These are phyloP conservation scores for Pedicia rivosa DNA, from an alignment of 2,888 invertebrate species.

Conservation along the genomic window DNA sequence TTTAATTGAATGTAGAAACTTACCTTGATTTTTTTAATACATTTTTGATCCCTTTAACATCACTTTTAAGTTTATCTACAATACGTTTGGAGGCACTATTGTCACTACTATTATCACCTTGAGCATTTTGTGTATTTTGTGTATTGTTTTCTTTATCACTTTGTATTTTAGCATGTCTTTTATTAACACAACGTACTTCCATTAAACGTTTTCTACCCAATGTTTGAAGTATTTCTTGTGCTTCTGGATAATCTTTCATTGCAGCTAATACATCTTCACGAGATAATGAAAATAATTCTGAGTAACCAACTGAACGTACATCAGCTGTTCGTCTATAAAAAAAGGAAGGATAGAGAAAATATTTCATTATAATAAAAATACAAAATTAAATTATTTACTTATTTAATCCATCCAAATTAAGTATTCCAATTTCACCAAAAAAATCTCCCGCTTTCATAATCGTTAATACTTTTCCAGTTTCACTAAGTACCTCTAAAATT, in stretches of 20 bases:
- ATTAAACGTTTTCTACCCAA: slow-evolving; percentile 72
- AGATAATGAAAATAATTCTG: slow-evolving; percentile 85
- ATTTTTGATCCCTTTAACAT: slow-evolving; percentile 57
- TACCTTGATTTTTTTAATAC: slow-evolving; percentile 39
- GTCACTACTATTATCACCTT: slow-evolving; percentile 32
- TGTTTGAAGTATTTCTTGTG: slow-evolving; percentile 84
- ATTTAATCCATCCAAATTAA: slow-evolving; percentile 88
- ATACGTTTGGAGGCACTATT: slow-evolving; percentile 57
- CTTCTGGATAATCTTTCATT: slow-evolving; percentile 95
- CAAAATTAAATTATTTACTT: slow-evolving; percentile 41
- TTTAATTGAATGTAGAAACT: no score
- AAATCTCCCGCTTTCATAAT: slow-evolving; percentile 97
- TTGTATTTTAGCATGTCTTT: slow-evolving; percentile 27
- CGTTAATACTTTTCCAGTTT: slow-evolving; percentile 79
- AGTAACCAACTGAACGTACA: slow-evolving; percentile 89
- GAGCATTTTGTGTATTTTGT: not conserved
- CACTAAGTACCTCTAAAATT: slow-evolving; percentile 88
- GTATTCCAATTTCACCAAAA: slow-evolving; percentile 93
- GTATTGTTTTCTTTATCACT: slow-evolving; percentile 19
- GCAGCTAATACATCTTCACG: slow-evolving; percentile 87
- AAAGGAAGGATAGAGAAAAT: slow-evolving; percentile 2
- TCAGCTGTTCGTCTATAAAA: slow-evolving; percentile 75
- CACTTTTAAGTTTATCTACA: slow-evolving; percentile 68
- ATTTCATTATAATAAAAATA: not conserved
- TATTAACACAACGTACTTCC: slow-evolving; percentile 55